These are phyloP conservation scores for Amphiprion clarkii DNA, from an alignment of 2,797 vertebrate species.

Conservation along the genomic window DNA sequence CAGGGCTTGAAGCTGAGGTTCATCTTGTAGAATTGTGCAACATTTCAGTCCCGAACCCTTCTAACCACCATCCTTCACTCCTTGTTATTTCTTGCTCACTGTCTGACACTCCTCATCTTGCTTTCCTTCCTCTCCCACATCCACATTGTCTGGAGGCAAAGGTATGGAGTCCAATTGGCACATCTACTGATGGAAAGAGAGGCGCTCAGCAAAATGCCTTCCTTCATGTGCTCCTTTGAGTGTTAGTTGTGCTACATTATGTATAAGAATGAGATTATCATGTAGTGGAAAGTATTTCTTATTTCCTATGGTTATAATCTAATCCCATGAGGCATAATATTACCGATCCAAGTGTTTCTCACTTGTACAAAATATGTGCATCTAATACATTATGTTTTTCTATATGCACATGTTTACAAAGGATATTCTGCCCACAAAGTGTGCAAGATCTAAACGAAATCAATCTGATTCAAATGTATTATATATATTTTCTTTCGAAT, in stretches of 20 bases:
- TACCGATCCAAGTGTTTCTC: not conserved
- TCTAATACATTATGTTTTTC: not conserved
- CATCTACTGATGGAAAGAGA: slow-evolving; percentile 25
- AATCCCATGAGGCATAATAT: not conserved
- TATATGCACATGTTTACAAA: not conserved
- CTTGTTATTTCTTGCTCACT: slow-evolving; percentile 19
- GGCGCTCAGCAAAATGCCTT: slow-evolving; percentile 8
- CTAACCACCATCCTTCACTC: not conserved
- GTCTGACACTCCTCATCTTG: slow-evolving; percentile 26
- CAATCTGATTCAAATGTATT: not conserved
- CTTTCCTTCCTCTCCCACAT: slow-evolving; percentile 39
- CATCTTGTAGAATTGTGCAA: slow-evolving; percentile 38
- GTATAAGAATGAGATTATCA: slow-evolving; percentile 27
- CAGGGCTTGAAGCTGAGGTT: slow-evolving; percentile 9
- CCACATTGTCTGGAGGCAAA: slow-evolving; percentile 40
- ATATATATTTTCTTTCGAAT: not conserved
- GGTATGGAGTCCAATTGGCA: slow-evolving; percentile 43
- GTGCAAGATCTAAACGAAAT: not conserved
- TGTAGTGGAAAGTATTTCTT: not conserved
- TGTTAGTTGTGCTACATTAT: slow-evolving; percentile 13
- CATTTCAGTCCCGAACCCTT: slow-evolving; percentile 22
- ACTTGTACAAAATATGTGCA: not conserved
- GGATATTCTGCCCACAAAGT: not conserved
- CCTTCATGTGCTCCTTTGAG: slow-evolving; percentile 7
- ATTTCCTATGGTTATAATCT: not conserved